A percentile compares a stretch with the other conserved stretches of the same genome.
phyloP scores from a whole-genome alignment of 2,797 vertebrate genomes.

The Ispidina lecontei region DNA sequence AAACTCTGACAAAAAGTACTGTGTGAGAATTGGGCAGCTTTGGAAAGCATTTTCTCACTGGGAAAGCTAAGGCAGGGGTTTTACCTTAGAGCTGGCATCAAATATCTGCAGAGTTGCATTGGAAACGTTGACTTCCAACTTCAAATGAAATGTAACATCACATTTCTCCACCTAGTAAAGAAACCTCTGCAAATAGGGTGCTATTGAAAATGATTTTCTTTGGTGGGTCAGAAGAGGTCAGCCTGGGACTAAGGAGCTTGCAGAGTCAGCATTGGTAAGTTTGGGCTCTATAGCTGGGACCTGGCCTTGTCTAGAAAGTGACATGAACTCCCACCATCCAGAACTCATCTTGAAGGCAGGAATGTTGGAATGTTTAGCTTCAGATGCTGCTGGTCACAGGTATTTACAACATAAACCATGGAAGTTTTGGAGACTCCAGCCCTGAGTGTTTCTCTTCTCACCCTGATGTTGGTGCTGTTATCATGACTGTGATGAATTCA shows the following conservation, averaged over 20 bases:
- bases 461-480: neutral
- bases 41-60: neutral
- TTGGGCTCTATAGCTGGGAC: neutral
- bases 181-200: rapidly evolving
- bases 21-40: neutral
- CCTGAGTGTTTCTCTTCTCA: neutral
- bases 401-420: neutral
- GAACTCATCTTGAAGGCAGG: neutral
- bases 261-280: neutral
- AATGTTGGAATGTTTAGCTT: neutral
- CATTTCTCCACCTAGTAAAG: no score
- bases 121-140: neutral
- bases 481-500: neutral
- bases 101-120: neutral
- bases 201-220: neutral
- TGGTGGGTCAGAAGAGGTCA: constrained; percentile 56
- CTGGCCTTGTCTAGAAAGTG: neutral
- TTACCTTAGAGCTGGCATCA: rapidly evolving
- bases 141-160: neutral
- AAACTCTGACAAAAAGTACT: neutral
- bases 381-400: rapidly evolving
- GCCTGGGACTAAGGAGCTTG: constrained; percentile 24
- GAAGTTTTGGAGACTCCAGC: neutral
- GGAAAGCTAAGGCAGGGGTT: neutral
- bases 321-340: neutral